Base-by-base conservation (phyloP, 2,888 invertebrate species). In the Busseola fusca region DNA sequence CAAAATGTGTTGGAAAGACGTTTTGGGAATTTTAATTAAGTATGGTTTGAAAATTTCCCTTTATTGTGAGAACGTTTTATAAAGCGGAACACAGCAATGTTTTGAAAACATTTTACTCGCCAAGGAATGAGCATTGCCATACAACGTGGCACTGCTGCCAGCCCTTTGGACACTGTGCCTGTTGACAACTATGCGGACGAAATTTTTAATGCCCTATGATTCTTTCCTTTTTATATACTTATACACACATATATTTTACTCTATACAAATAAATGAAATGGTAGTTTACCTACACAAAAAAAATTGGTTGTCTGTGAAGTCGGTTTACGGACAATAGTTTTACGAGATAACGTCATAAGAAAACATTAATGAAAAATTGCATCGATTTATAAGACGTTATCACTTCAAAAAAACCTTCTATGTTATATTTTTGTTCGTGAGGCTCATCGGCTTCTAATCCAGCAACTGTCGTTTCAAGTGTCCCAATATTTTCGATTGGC, bases 1-100 rank as follows among this genome's bases (percentile, higher is more conserved):
- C 48, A 72, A 67, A 67, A 76, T 74, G 66, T 65, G 62, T 78
- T 65, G 34, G 21, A 45, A 66, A 42, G 25, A 78, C 74, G 82
- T 67, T 63, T 27, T 63, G 58, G 48, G 82, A 80, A 84, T 83
- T 74, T 76, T 64, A 75, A 78, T 66, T 40, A 48, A 16, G 34
- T 42, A 54, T 14, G 3, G 3, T 37, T 68, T 78, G 12, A 64
- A 14, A 75, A 80, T 66, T 69, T 66, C 58, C 25, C 64, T 65
- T 56, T 59, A 63, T 34, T 27, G 63, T 59, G 69, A 59, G 50
- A 64, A 52, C 37, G 21, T 66, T 79, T 40, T 74, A 18, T 52
- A 48, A 42, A 52, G 27, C 50, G 25, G 21, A 69, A 52, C n/a
- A 37, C 10, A 25, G 14, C 16, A 42, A 27, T 25, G 34, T 27